Evolutionary conservation across 2,888 invertebrate species (phyloP).

Genomic region (Dascillus cervinus): DNA sequence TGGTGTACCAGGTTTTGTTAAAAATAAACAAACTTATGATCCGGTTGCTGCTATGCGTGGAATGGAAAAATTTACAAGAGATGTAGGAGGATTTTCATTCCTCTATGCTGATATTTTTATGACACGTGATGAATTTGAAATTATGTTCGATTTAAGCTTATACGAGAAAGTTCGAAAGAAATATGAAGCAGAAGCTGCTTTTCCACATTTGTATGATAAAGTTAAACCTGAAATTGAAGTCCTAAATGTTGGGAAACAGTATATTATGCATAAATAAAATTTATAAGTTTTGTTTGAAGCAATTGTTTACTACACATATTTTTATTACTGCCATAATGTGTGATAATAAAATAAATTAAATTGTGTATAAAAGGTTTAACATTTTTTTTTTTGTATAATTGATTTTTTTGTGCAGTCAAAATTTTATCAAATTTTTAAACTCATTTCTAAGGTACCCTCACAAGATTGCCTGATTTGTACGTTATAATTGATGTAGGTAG

Average conservation of each 20-base stretch:
- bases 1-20: constrained; percentile 59
- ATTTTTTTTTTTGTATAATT: too few species aligned
- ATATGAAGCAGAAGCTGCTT: constrained; percentile 52
- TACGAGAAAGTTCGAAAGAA: constrained; percentile 54
- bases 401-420: too few species aligned
- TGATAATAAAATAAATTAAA: too few species aligned
- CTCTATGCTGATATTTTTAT: constrained; percentile 66
- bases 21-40: constrained; percentile 50
- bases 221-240: constrained; percentile 61
- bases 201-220: constrained; percentile 60
- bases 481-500: too few species aligned
- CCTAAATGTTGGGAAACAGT: constrained; percentile 47
- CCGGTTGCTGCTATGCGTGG: constrained; percentile 57
- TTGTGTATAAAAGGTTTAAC: too few species aligned
- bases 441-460: too few species aligned
- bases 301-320: too few species aligned
- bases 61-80: constrained; percentile 62
- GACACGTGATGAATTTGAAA: constrained; percentile 54
- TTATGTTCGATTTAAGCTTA: constrained; percentile 60
- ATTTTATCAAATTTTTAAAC: too few species aligned
- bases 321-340: too few species aligned
- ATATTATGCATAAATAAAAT: constrained; percentile 7
- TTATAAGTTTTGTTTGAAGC: not conserved
- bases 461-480: too few species aligned
- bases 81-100: constrained; percentile 61